phyloP scores from a whole-genome alignment of 2,888 invertebrate genomes.

The Spodoptera littoralis region DNA sequence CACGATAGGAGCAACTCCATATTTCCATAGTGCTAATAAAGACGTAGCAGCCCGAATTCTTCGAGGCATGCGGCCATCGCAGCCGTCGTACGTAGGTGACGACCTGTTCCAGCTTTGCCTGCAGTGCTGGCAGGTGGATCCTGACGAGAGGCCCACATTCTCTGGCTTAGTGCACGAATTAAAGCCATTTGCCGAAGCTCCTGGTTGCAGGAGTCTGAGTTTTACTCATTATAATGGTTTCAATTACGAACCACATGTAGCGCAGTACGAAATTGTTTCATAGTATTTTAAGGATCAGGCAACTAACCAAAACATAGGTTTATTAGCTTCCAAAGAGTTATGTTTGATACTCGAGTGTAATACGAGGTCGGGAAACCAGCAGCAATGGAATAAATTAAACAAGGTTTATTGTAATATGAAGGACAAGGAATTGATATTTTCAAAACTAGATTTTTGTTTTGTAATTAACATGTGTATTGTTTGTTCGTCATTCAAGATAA shows the following conservation, averaged over 20 bases:
- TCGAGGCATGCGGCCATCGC: constrained; percentile 92
- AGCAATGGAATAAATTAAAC: not conserved
- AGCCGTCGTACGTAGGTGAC: constrained; percentile 92
- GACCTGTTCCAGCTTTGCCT: constrained; percentile 94
- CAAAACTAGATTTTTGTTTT: constrained; percentile 1
- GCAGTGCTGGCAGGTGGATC: constrained; percentile 95
- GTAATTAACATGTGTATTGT: constrained; percentile 13
- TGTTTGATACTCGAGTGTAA: constrained; percentile 50
- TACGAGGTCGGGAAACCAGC: constrained; percentile 5
- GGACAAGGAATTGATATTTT: constrained; percentile 15
- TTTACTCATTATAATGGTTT: constrained; percentile 85
- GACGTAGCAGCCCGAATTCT: constrained; percentile 91
- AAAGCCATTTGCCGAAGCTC: constrained; percentile 74
- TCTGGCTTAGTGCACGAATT: constrained; percentile 87
- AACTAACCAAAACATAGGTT: constrained; percentile 56
- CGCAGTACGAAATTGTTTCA: constrained; percentile 81
- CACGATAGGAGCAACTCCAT: constrained; percentile 94
- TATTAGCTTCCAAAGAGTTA: constrained; percentile 56
- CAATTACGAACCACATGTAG: constrained; percentile 81
- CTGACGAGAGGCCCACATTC: constrained; percentile 93
- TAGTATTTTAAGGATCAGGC: constrained; percentile 57
- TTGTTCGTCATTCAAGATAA: constrained; percentile 15
- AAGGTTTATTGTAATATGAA: constrained; percentile 1
- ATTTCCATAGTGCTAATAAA: constrained; percentile 90
- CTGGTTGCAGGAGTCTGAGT: constrained; percentile 77